A percentile compares a stretch with the other conserved stretches of the same genome.
phyloP scores from a whole-genome alignment of 1,140 invertebrate species.

The Drosophila sechellia region DNA sequence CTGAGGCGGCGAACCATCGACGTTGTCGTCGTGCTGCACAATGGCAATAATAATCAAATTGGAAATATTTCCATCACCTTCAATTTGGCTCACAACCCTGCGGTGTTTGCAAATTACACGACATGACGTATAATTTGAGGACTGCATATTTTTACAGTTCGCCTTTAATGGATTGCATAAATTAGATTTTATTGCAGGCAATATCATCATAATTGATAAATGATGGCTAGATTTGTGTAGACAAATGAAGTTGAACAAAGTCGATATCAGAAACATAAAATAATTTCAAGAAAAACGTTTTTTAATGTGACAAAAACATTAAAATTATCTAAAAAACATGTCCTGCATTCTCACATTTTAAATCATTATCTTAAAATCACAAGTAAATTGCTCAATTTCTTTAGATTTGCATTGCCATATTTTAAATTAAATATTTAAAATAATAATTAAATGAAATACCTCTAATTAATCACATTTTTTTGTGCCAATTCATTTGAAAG shows the following conservation, averaged over 20 bases:
- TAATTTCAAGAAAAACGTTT: too few species aligned
- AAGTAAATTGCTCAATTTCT: not conserved
- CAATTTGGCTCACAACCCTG: slow-evolving; percentile 30
- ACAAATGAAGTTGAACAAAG: not conserved
- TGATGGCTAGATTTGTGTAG: not conserved
- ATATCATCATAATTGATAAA: slow-evolving; percentile 14
- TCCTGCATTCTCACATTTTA: too few species aligned
- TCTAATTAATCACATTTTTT: not conserved
- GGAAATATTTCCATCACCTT: slow-evolving; percentile 50
- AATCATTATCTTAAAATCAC: not conserved
- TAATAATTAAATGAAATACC: not conserved
- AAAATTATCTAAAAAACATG: too few species aligned
- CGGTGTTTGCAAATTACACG: slow-evolving; percentile 28
- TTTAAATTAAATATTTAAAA: not conserved
- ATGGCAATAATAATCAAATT: slow-evolving; percentile 53
- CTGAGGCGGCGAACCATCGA: slow-evolving; percentile 19
- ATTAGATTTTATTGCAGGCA: slow-evolving; percentile 13
- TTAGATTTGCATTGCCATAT: not conserved
- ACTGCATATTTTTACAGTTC: slow-evolving; percentile 38
- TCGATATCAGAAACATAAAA: not conserved
- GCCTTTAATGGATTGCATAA: slow-evolving; percentile 19
- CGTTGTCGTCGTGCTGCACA: slow-evolving; percentile 32
- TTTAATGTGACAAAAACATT: too few species aligned
- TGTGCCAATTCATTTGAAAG: not conserved
- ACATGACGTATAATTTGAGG: slow-evolving; percentile 24